These are phyloP conservation scores for Nasonia giraulti DNA, from an alignment of 1,140 invertebrate genomes.

Conservation along the genomic window DNA sequence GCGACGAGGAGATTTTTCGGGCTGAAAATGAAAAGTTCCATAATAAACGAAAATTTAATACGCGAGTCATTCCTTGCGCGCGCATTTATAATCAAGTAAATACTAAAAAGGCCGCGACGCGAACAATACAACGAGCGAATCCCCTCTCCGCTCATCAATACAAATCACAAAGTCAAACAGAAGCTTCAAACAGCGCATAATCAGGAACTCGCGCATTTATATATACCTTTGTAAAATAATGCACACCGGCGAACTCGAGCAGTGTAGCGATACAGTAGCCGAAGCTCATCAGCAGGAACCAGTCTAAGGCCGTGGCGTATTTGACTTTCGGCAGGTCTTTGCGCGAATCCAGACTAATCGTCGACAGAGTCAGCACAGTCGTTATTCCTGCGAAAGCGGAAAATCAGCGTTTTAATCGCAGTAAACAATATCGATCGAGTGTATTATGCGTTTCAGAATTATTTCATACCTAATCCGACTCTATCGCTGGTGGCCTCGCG, in stretches of 20 bases:
- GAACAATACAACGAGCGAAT: no score
- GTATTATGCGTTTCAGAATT: background rate
- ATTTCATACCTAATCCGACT: conserved; percentile 78
- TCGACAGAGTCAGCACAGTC: conserved; percentile 92
- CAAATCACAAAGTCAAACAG: background rate
- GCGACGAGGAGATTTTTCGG: no score
- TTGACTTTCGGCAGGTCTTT: conserved; percentile 94
- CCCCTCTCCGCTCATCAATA: no score
- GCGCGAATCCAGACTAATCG: conserved; percentile 92
- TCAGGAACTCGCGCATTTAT: background rate
- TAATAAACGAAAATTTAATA: no score
- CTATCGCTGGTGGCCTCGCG: conserved; percentile 92
- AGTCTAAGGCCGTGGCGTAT: conserved; percentile 93
- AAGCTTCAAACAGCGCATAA: background rate
- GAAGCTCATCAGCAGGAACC: conserved; percentile 95
- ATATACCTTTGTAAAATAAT: conserved; percentile 92
- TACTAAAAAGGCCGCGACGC: no score
- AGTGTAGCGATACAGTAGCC: conserved; percentile 95
- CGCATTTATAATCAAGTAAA: no score
- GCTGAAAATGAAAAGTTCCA: no score
- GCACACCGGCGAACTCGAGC: conserved; percentile 94
- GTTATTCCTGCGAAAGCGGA: conserved; percentile 82
- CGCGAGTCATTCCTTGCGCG: no score
- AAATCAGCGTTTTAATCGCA: background rate
- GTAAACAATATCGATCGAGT: conserved; percentile 51